Evolutionary conservation across 2,113 vertebrate genomes (phyloP).

Genomic region (Fulmarus glacialis): DNA sequence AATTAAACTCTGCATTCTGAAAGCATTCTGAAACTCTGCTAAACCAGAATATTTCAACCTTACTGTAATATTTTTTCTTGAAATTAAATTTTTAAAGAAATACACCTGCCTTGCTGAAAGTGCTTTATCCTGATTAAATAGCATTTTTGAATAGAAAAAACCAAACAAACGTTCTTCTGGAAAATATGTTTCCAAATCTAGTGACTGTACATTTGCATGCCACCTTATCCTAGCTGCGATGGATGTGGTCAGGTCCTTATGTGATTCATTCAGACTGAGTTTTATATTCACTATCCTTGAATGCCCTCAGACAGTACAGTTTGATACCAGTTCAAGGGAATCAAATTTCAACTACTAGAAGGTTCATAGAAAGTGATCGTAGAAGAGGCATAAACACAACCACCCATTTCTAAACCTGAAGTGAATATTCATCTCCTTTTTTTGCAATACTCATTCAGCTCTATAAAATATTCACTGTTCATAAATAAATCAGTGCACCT

Average conservation of each 20-base stretch:
- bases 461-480: slow-evolving; percentile 61
- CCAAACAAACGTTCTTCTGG: not conserved
- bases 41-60: not conserved
- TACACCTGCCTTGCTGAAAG: not conserved
- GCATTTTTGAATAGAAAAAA: not conserved
- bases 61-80: not conserved
- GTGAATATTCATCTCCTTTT: slow-evolving; percentile 49
- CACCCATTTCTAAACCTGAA: slow-evolving; percentile 18
- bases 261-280: not conserved
- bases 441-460: slow-evolving; percentile 41
- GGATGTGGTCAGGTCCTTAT: not conserved
- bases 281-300: not conserved
- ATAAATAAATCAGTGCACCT: slow-evolving; percentile 63
- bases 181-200: not conserved
- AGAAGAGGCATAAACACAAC: not conserved
- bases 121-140: not conserved
- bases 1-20: not conserved
- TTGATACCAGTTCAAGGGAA: not conserved
- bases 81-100: not conserved
- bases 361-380: slow-evolving; percentile 12
- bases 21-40: not conserved
- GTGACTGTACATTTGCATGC: not conserved
- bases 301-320: not conserved
- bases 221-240: not conserved
- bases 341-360: not conserved